These are phyloP conservation scores for Lycodopsis pacificus DNA, from an alignment of 2,797 vertebrate species.

Conservation along the genomic window DNA sequence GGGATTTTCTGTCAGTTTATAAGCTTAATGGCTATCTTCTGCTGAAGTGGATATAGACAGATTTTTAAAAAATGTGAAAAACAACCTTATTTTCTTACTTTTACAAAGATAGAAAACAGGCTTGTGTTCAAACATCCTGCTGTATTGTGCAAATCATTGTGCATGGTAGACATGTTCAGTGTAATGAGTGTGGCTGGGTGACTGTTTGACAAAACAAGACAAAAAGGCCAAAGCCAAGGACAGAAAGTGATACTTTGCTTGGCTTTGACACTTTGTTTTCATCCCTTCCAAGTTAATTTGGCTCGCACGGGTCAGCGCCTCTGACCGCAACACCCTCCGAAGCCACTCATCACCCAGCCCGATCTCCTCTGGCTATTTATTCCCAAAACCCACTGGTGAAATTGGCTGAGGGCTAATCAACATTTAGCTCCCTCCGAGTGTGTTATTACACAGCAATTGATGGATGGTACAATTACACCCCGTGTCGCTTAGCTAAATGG, in stretches of 20 bases:
- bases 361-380: slow-evolving; percentile 65
- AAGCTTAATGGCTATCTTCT: not conserved
- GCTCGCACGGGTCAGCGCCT: slow-evolving; percentile 64
- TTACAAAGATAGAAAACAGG: not conserved
- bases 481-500: slow-evolving; percentile 88
- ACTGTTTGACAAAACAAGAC: slow-evolving; percentile 11
- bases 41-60: not conserved
- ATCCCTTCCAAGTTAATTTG: slow-evolving; percentile 68
- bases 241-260: slow-evolving; percentile 49
- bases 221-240: slow-evolving; percentile 17
- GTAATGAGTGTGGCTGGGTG: not conserved
- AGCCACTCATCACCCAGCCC: slow-evolving; percentile 42
- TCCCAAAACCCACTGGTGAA: slow-evolving; percentile 76
- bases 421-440: slow-evolving; percentile 85
- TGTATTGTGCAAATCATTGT: not conserved
- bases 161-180: not conserved
- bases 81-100: slow-evolving; percentile 1
- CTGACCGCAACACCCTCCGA: slow-evolving; percentile 54
- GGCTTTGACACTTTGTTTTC: slow-evolving; percentile 62
- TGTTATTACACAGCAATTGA: slow-evolving; percentile 86
- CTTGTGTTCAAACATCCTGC: not conserved
- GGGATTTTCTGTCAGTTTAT: not conserved
- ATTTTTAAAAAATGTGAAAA: not conserved
- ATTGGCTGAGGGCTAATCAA: slow-evolving; percentile 85
- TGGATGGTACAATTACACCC: slow-evolving; percentile 89